phyloP scores from a whole-genome alignment of 2,797 vertebrate species.

The Pempheris klunzingeri region DNA sequence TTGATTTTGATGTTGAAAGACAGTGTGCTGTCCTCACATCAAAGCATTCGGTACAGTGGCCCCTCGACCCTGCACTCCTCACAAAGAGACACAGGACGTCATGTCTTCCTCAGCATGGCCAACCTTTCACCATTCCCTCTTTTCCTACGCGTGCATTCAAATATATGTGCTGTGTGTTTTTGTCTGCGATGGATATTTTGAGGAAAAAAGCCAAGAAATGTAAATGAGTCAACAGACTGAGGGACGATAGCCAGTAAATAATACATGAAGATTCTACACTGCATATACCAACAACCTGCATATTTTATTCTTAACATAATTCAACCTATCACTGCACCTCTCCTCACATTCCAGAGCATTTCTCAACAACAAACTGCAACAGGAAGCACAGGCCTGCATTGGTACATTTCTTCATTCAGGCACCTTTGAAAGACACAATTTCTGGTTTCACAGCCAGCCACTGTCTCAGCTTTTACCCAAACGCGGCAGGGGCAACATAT shows the following conservation, averaged over 20 bases:
- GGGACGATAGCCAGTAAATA: not conserved
- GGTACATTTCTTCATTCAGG: slow-evolving; percentile 4
- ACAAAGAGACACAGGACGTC: slow-evolving; percentile 39
- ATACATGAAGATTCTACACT: slow-evolving; percentile 1
- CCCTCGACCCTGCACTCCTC: slow-evolving; percentile 46
- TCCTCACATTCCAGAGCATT: slow-evolving; percentile 29
- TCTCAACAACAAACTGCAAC: slow-evolving; percentile 35
- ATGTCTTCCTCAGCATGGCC: slow-evolving; percentile 37
- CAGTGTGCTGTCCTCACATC: slow-evolving; percentile 64
- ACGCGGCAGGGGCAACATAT: not conserved
- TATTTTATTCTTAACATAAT: slow-evolving; percentile 10
- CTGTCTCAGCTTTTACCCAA: not conserved
- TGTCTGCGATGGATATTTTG: not conserved
- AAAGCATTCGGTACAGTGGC: slow-evolving; percentile 53
- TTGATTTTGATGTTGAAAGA: slow-evolving; percentile 73
- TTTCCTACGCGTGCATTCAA: slow-evolving; percentile 18
- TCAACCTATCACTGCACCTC: slow-evolving; percentile 39
- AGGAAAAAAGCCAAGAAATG: slow-evolving; percentile 6
- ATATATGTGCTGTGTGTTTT: slow-evolving; percentile 5
- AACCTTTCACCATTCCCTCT: slow-evolving; percentile 2
- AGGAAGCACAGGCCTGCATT: slow-evolving; percentile 49
- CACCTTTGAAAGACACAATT: slow-evolving; percentile 2
- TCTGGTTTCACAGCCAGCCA: not conserved
- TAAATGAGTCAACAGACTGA: slow-evolving; percentile 2
- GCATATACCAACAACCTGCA: not conserved